Percentiles rank a stretch among this genome's conserved stretches.
phyloP scores from a whole-genome alignment of 2,888 invertebrate species.

The Lottia gigantea region DNA sequence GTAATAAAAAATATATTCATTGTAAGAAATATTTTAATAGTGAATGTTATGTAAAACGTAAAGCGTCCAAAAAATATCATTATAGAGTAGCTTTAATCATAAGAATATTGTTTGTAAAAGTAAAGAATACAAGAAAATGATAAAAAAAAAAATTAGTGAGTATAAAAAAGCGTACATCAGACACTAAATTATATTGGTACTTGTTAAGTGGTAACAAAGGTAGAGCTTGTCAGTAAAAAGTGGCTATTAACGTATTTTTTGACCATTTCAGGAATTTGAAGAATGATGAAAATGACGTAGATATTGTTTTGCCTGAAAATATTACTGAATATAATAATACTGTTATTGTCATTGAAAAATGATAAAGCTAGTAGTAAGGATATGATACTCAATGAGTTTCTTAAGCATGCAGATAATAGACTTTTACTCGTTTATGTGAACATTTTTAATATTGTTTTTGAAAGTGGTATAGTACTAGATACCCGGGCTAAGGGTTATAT shows the following conservation, averaged over 20 bases:
- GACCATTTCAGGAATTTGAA: no score
- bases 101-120: not conserved
- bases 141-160: not conserved
- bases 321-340: not conserved
- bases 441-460: not conserved
- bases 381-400: conserved; percentile 18
- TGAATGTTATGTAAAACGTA: not conserved
- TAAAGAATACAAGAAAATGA: not conserved
- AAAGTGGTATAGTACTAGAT: no score
- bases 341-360: conserved; percentile 14
- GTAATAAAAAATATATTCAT: no score
- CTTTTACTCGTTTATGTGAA: not conserved
- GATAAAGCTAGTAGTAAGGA: conserved; percentile 17
- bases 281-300: conserved; percentile 13
- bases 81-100: not conserved
- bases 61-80: not conserved
- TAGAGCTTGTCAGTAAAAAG: no score
- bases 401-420: not conserved
- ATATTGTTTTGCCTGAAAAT: conserved; percentile 12
- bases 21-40: not conserved
- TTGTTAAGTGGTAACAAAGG: no score
- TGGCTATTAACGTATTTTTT: no score
- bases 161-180: no score
- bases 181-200: no score
- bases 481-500: no score